Conservation (phyloP, 2,797 vertebrate genomes). For the Phoxinus dragarum region DNA sequence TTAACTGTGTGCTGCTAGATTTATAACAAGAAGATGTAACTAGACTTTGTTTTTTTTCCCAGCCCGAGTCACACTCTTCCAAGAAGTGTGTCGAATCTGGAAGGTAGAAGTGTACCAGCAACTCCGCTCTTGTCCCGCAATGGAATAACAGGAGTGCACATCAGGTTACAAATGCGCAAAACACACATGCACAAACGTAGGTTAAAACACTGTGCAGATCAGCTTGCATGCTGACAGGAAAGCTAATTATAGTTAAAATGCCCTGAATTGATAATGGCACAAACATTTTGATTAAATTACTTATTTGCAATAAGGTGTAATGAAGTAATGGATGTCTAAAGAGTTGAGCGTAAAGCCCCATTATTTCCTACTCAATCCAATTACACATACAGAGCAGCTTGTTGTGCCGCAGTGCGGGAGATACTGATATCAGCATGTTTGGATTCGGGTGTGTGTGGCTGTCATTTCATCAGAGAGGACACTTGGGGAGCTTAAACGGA, state of each 20-base stretch:
- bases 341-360: constrained; percentile 23
- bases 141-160: constrained; percentile 53
- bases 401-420: constrained; percentile 6
- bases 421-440: not conserved
- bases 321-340: constrained; percentile 47
- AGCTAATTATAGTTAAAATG: constrained; percentile 18
- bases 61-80: constrained; percentile 81
- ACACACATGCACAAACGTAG: constrained; percentile 18
- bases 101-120: constrained; percentile 82
- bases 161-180: constrained; percentile 55
- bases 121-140: constrained; percentile 79
- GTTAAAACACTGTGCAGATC: not conserved
- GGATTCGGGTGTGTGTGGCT: not conserved
- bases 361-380: constrained; percentile 43
- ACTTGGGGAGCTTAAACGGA: not conserved
- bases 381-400: constrained; percentile 27
- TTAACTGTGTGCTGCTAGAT: not conserved
- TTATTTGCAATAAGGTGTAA: constrained; percentile 29
- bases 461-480: not conserved
- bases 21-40: not conserved
- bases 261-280: constrained; percentile 39
- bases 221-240: not conserved
- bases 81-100: constrained; percentile 79
- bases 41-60: not conserved
- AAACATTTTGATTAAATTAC: constrained; percentile 54